Conservation (phyloP, 2,113 vertebrate genomes). For the Eudyptes chrysolophus region DNA sequence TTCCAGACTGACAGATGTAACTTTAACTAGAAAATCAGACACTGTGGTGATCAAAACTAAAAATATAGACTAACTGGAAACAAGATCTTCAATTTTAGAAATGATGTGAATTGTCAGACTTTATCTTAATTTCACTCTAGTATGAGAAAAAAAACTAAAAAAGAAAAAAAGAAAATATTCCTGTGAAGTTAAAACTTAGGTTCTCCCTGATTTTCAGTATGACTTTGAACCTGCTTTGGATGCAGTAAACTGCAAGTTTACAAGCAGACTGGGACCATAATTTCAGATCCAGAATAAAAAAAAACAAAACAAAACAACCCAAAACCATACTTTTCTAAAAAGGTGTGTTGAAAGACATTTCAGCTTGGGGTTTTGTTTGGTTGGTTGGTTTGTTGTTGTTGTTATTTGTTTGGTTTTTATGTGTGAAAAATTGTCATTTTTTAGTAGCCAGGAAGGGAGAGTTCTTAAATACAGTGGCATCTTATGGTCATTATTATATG, state of each 20-base stretch:
- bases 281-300: not conserved
- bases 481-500: fast-evolving
- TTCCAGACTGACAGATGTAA: slow-evolving; percentile 16
- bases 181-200: not conserved
- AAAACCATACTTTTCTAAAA: not conserved
- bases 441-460: not conserved
- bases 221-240: not conserved
- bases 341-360: not conserved
- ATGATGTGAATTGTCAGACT: not conserved
- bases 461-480: not conserved
- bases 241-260: not conserved
- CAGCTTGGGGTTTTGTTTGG: not conserved
- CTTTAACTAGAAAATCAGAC: not conserved
- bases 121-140: not conserved
- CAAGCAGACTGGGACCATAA: not conserved
- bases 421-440: not conserved
- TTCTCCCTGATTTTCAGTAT: not conserved
- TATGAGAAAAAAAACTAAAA: not conserved
- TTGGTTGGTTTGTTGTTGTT: not conserved
- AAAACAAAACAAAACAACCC: fast-evolving
- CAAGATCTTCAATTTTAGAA: not conserved
- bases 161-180: not conserved
- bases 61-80: not conserved
- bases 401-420: not conserved
- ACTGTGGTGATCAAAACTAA: not conserved